Conservation (phyloP, 2,113 vertebrate species). For the Hystrix brachyura region DNA sequence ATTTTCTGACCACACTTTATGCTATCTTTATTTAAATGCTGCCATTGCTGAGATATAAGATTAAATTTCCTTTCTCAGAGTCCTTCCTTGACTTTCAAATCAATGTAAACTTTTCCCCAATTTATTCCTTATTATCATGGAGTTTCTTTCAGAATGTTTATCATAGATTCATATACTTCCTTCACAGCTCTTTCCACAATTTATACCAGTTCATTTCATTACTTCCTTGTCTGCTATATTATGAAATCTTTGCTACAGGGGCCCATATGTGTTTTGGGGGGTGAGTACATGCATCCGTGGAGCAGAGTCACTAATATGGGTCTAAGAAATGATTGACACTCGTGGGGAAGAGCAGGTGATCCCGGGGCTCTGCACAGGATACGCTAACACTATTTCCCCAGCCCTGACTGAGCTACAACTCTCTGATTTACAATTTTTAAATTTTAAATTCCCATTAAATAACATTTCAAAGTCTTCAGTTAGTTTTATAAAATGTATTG, state of each 20-base stretch:
- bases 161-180: background rate
- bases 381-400: background rate
- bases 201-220: background rate
- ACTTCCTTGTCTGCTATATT: background rate
- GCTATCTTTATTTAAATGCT: background rate
- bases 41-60: background rate
- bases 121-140: background rate
- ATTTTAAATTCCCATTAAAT: background rate
- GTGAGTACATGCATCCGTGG: background rate
- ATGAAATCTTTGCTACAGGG: background rate
- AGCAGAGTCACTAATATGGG: background rate
- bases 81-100: constrained; percentile 17
- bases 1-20: background rate
- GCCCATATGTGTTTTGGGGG: rapidly evolving
- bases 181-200: background rate
- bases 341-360: background rate
- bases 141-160: background rate
- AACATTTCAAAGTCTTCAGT: background rate
- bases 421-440: background rate
- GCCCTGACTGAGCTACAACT: background rate
- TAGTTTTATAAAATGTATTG: background rate
- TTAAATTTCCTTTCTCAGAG: background rate
- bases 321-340: background rate
- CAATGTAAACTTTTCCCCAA: background rate
- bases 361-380: no score